A percentile compares a stretch with the other conserved stretches of the same genome.
Conservation (phyloP, 2,797 vertebrate genomes). For the Acrocephalus scirpaceus region DNA sequence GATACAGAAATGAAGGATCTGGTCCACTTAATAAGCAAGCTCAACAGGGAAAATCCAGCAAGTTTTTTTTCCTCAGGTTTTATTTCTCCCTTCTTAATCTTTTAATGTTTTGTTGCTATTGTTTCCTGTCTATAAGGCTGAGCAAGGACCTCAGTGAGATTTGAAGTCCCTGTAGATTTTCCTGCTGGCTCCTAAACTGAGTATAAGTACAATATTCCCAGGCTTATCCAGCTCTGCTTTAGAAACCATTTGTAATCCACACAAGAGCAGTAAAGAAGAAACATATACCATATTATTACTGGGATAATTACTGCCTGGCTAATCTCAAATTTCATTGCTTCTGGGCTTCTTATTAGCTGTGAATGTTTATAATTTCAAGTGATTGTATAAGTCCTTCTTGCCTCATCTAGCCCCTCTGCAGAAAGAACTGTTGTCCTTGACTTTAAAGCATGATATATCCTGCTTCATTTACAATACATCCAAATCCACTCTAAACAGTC, state of each 20-base stretch:
- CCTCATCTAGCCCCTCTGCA: constrained; percentile 21
- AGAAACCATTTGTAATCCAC: constrained; percentile 68
- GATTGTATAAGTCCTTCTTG: constrained; percentile 29
- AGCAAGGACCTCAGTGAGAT: constrained; percentile 19
- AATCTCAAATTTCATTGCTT: constrained; percentile 56
- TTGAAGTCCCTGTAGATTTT: constrained; percentile 38
- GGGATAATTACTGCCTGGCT: constrained; percentile 64
- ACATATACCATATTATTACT: constrained; percentile 55
- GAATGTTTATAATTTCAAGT: constrained; percentile 50
- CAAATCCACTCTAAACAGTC: constrained; percentile 23
- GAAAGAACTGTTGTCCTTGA: constrained; percentile 38
- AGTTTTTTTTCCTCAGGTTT: background rate
- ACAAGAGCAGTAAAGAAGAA: constrained; percentile 71
- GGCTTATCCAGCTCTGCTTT: constrained; percentile 49
- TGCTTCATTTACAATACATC: constrained; percentile 21
- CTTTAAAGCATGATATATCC: constrained; percentile 43
- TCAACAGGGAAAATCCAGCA: background rate
- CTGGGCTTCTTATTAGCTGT: constrained; percentile 55
- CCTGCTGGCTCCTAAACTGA: constrained; percentile 47
- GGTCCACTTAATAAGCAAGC: background rate
- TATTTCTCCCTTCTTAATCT: constrained; percentile 20
- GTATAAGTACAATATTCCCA: constrained; percentile 47
- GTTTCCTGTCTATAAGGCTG: background rate
- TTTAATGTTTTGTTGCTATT: constrained; percentile 49
- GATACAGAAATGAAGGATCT: background rate